Conservation (phyloP, 2,888 invertebrate species). For the Leucozona laternaria region DNA sequence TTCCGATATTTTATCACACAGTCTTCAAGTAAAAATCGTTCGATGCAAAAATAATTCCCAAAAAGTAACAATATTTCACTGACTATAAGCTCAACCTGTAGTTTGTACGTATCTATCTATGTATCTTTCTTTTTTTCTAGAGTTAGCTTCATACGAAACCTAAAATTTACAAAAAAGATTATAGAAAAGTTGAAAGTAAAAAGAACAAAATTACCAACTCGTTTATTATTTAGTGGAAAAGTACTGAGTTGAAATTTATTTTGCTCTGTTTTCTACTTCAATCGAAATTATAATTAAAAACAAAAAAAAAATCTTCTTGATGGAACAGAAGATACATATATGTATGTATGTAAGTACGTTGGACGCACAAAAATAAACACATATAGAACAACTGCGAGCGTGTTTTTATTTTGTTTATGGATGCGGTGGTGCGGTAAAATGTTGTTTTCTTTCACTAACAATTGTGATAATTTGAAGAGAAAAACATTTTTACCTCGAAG, state of each 20-base stretch:
- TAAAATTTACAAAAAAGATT: neutral
- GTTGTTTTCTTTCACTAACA: constrained; percentile 27
- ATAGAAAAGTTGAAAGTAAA: constrained; percentile 12
- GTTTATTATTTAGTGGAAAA: constrained; percentile 57
- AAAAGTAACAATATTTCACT: neutral
- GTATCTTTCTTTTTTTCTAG: neutral
- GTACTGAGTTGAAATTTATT: constrained; percentile 67
- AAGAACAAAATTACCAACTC: constrained; percentile 16
- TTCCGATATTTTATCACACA: too few species aligned
- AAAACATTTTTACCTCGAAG: constrained; percentile 7
- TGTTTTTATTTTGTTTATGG: neutral
- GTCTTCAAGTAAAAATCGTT: too few species aligned
- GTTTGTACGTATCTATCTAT: too few species aligned
- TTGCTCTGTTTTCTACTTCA: constrained; percentile 59
- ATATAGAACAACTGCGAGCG: neutral
- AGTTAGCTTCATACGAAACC: neutral
- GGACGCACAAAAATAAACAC: constrained; percentile 28
- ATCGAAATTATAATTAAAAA: constrained; percentile 66
- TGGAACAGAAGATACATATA: too few species aligned
- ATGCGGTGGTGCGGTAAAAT: constrained; percentile 30
- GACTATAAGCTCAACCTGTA: constrained; percentile 3
- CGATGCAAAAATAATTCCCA: neutral
- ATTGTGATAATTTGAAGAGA: constrained; percentile 32
- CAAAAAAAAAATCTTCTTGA: constrained; percentile 47
- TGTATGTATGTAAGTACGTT: too few species aligned